Conservation (phyloP, 2,113 vertebrate genomes). For the Pampusana beccarii region DNA sequence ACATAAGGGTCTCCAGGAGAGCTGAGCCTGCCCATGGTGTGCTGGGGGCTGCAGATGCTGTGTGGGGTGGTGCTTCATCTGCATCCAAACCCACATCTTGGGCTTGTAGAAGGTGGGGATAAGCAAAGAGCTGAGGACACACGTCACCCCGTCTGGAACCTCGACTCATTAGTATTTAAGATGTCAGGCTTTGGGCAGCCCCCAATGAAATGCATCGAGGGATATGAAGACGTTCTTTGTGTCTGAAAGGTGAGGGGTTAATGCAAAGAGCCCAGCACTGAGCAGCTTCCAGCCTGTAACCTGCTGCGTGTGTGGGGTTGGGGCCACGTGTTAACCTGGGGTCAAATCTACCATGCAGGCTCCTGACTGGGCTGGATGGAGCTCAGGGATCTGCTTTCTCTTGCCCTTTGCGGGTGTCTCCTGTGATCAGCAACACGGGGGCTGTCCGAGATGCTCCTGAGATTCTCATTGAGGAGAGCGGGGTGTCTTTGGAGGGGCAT, state of each 20-base stretch:
- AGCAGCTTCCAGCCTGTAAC: background rate
- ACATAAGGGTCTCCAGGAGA: accelerated
- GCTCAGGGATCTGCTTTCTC: background rate
- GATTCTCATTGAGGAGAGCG: background rate
- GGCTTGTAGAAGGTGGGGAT: background rate
- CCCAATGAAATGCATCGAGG: background rate
- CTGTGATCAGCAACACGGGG: accelerated
- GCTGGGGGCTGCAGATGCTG: background rate
- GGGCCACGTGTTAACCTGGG: background rate
- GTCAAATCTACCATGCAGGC: background rate
- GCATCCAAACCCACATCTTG: background rate
- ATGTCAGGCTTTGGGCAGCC: background rate
- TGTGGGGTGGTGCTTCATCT: accelerated
- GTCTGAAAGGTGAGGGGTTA: background rate
- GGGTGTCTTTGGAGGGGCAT: background rate
- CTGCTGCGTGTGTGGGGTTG: background rate
- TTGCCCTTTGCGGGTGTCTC: accelerated
- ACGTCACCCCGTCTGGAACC: accelerated
- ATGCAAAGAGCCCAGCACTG: background rate
- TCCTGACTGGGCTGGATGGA: background rate
- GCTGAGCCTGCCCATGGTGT: background rate
- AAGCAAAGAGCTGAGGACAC: background rate
- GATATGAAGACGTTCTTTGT: background rate
- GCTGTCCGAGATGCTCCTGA: background rate
- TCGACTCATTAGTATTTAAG: background rate